Evolutionary conservation across 2,113 vertebrate species (phyloP).

Genomic region (Chascanopsetta lugubris): DNA sequence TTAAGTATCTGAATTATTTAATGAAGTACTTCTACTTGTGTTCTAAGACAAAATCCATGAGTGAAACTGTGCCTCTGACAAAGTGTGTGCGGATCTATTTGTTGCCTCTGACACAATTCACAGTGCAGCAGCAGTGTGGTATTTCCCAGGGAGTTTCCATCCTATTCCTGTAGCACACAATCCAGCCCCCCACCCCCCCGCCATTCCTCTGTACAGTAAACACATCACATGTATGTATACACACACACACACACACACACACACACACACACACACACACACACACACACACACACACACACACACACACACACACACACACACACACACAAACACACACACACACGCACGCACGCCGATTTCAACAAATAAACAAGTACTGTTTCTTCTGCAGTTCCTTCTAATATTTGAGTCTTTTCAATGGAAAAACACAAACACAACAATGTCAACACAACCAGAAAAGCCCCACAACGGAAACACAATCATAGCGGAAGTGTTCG

Average conservation of each 20-base stretch:
- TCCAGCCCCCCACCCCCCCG: neutral
- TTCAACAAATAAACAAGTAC: too few species aligned
- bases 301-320: too few species aligned
- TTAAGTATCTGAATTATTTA: too few species aligned
- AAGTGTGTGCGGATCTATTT: conserved; percentile 6
- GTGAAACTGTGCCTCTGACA: conserved; percentile 12
- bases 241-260: too few species aligned
- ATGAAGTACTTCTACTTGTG: neutral
- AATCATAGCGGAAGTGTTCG: neutral
- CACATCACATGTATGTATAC: conserved; percentile 9
- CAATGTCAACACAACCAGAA: neutral
- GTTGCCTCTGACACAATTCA: conserved; percentile 17
- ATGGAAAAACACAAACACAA: neutral
- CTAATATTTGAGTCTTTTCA: conserved; percentile 41
- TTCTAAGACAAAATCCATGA: conserved; percentile 3
- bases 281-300: conserved; percentile 4
- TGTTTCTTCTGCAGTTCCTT: conserved; percentile 26
- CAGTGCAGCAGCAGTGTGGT: conserved; percentile 13
- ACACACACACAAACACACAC: too few species aligned
- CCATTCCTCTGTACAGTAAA: conserved; percentile 14
- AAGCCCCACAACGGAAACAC: neutral
- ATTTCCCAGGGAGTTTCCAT: conserved; percentile 64
- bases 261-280: conserved; percentile 1
- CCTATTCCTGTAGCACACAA: conserved; percentile 53
- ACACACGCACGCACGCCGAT: too few species aligned